Evolutionary conservation across 2,113 vertebrate genomes (phyloP).

Genomic region (Tretioscincus oriximinensis): DNA sequence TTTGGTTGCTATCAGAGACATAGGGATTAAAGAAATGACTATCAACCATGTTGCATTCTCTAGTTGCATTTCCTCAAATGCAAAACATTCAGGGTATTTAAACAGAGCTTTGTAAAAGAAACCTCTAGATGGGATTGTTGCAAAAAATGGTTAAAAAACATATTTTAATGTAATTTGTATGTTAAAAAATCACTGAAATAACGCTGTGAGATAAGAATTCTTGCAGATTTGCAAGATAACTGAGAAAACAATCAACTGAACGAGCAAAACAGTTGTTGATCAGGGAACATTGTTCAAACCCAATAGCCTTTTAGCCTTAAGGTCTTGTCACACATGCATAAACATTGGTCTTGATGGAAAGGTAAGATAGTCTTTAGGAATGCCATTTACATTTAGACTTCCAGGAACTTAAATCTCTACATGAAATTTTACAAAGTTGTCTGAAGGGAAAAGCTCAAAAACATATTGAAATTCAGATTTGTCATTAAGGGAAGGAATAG

Average conservation of each 20-base stretch:
- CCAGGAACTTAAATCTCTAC: neutral
- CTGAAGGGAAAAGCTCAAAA: neutral
- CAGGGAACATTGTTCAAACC: neutral
- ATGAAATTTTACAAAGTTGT: neutral
- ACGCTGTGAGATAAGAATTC: neutral
- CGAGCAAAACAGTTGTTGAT: constrained; percentile 10
- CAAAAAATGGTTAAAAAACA: neutral
- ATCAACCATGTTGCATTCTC: neutral
- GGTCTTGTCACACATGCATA: neutral
- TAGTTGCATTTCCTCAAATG: neutral
- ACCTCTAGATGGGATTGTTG: neutral
- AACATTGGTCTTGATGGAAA: neutral
- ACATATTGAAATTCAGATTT: neutral
- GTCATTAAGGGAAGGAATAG: neutral
- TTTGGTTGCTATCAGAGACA: neutral
- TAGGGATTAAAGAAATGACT: constrained; percentile 5
- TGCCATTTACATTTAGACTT: neutral
- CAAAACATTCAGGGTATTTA: neutral
- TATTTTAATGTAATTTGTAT: neutral
- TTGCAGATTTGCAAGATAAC: too few species aligned
- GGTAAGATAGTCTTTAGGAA: neutral
- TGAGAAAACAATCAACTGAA: too few species aligned
- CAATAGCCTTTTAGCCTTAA: neutral
- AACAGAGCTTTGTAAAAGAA: neutral
- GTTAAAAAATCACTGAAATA: neutral